A percentile compares a stretch with the other conserved stretches of the same genome.
These are phyloP conservation scores for Lethocerus indicus DNA, from an alignment of 1,140 invertebrate species.

Conservation along the genomic window DNA sequence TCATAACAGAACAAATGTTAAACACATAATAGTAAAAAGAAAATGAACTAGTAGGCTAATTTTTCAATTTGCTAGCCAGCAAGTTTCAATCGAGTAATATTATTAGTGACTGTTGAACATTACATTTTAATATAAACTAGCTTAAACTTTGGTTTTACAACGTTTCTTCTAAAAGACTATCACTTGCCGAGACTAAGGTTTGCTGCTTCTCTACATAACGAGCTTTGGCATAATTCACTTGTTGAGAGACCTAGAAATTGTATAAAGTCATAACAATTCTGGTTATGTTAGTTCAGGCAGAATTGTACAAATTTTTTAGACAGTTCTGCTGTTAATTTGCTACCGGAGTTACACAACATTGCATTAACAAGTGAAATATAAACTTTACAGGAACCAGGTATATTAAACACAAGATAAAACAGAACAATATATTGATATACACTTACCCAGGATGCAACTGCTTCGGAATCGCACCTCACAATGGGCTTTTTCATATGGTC, in stretches of 20 bases:
- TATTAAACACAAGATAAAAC: neutral
- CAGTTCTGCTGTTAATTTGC: no score
- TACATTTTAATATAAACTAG: no score
- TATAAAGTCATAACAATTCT: neutral
- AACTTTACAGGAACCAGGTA: neutral
- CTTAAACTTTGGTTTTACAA: no score
- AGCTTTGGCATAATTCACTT: slow-evolving; percentile 73
- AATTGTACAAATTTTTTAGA: no score
- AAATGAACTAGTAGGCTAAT: no score
- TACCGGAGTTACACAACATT: slow-evolving; percentile 1
- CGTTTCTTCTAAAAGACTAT: slow-evolving; percentile 9
- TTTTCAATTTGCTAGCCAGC: no score
- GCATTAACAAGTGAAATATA: neutral
- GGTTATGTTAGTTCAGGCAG: neutral
- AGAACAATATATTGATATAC: slow-evolving; percentile 13
- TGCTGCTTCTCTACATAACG: slow-evolving; percentile 64
- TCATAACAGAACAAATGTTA: no score
- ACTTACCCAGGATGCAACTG: slow-evolving; percentile 59
- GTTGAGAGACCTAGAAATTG: slow-evolving; percentile 36
- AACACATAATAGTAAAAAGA: no score
- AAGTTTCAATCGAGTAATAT: no score
- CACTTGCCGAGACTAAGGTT: slow-evolving; percentile 24
- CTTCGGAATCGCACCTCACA: slow-evolving; percentile 63
- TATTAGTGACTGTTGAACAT: no score
- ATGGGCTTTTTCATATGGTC: slow-evolving; percentile 46